These are phyloP conservation scores for Dynastes maya DNA, from an alignment of 2,888 invertebrate species.

Conservation along the genomic window DNA sequence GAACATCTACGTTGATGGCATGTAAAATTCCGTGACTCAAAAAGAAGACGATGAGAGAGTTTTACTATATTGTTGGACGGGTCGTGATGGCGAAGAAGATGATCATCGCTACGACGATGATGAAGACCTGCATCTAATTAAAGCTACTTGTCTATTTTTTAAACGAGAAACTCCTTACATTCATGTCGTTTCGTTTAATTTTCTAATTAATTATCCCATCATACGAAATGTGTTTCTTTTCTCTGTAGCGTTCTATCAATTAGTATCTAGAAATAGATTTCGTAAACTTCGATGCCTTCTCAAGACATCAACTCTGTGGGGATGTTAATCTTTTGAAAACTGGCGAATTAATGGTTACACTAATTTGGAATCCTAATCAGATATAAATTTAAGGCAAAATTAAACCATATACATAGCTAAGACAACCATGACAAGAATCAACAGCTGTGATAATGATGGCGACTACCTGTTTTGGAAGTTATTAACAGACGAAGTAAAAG, in stretches of 20 bases:
- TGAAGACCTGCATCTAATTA: conserved; percentile 37
- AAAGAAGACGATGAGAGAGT: neutral
- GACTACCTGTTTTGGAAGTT: too few relatives aligned
- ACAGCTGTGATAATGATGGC: too few relatives aligned
- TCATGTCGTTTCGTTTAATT: conserved; percentile 27
- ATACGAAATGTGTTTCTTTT: conserved; percentile 9
- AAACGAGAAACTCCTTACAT: conserved; percentile 15
- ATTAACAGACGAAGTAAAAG: too few relatives aligned
- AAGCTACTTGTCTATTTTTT: conserved; percentile 39
- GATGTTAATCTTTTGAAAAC: neutral
- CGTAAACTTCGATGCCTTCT: neutral
- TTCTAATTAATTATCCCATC: conserved; percentile 32
- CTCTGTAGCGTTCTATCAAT: neutral
- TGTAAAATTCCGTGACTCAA: conserved; percentile 24
- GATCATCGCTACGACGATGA: conserved; percentile 17
- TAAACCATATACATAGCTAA: too few relatives aligned
- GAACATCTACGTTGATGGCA: conserved; percentile 33
- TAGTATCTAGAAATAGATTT: conserved; percentile 3
- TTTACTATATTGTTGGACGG: neutral
- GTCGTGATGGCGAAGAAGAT: conserved; percentile 9
- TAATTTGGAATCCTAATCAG: neutral
- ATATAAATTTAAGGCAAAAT: too few relatives aligned
- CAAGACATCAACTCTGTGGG: neutral
- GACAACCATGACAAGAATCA: too few relatives aligned
- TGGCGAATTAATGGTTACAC: neutral